These are phyloP conservation scores for Danio jaintianensis DNA, from an alignment of 2,797 vertebrate genomes.

Conservation along the genomic window DNA sequence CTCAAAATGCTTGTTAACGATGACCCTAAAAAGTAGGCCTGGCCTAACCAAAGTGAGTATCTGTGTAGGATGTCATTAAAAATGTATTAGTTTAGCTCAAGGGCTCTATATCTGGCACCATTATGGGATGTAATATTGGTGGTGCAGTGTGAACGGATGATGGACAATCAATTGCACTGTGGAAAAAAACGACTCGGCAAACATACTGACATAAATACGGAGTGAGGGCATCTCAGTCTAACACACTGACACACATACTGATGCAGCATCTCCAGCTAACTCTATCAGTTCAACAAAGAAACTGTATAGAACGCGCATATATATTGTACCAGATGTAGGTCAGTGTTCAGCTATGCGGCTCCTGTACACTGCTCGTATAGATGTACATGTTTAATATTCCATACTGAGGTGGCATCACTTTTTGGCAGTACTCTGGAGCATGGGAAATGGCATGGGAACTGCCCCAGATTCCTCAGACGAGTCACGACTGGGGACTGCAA, in stretches of 20 bases:
- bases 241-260: slow-evolving; percentile 57
- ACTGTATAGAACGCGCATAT: slow-evolving; percentile 16
- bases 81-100: slow-evolving; percentile 40
- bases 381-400: slow-evolving; percentile 21
- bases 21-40: slow-evolving; percentile 45
- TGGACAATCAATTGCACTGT: slow-evolving; percentile 64
- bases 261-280: slow-evolving; percentile 1
- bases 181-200: slow-evolving; percentile 65
- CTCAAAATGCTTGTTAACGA: slow-evolving; percentile 62
- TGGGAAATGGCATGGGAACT: slow-evolving; percentile 60
- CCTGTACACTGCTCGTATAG: neutral
- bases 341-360: slow-evolving; percentile 6
- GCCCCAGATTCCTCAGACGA: slow-evolving; percentile 65
- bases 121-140: slow-evolving; percentile 62
- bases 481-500: slow-evolving; percentile 25
- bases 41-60: slow-evolving; percentile 3
- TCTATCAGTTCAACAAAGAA: slow-evolving; percentile 16
- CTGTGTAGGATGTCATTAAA: slow-evolving; percentile 46
- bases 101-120: slow-evolving; percentile 58
- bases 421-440: slow-evolving; percentile 16
- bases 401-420: slow-evolving; percentile 20
- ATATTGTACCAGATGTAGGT: slow-evolving; percentile 48
- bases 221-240: slow-evolving; percentile 52
- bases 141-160: slow-evolving; percentile 50
- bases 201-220: slow-evolving; percentile 68